Base-by-base conservation (phyloP, 2,888 invertebrate species). In the Lordiphosa andalusiaca region DNA sequence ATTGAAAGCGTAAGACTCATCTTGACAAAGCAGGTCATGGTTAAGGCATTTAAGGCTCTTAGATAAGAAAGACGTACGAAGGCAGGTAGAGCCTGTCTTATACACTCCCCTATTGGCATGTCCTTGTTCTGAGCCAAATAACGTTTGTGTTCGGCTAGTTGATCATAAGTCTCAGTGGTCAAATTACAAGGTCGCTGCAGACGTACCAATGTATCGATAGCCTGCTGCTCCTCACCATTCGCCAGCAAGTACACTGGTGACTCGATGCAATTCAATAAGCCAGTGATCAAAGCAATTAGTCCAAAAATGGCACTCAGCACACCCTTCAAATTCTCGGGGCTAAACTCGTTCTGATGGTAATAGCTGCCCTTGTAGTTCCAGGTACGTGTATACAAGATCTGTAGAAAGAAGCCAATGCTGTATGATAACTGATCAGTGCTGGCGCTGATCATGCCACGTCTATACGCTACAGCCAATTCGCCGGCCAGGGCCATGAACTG, bases 231-330 rank as follows among this genome's bases (percentile, higher is more conserved):
- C 2, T 85, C 63, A 4, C 69, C 70, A 16, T 70, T 76, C 10
- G 69, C 61, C 50, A 89, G 65, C 61, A 69, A 50, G 6, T 69
- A 71, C 3, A 86, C 66, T 10, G 88, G 87, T 3, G 89, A 87
- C 47, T 88, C 89, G 16, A 85, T 65, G 37, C 58, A 50, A 4
- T 73, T 19, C 0, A 71, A 23, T 1, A 33, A 50, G n/a, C 67
- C 69, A 4, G 68, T 3, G 10, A 76, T 5, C 1, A 85, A 16
- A 0, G 70, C 71, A 3, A 78, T n/a, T 3, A 69, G 4, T 2
- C 87, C 86, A 30, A 46, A 78, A 1, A 83, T 0, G 1, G 80
- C 0, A 73, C 10, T 0, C 86, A 30, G 1, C 4, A 10, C 30
- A 3, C 30, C 88, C 36, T 84, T 75, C 56, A 86, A 23, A 47